These are phyloP conservation scores for Chrysolina oricalcia DNA, from an alignment of 2,888 invertebrate genomes.

Conservation along the genomic window DNA sequence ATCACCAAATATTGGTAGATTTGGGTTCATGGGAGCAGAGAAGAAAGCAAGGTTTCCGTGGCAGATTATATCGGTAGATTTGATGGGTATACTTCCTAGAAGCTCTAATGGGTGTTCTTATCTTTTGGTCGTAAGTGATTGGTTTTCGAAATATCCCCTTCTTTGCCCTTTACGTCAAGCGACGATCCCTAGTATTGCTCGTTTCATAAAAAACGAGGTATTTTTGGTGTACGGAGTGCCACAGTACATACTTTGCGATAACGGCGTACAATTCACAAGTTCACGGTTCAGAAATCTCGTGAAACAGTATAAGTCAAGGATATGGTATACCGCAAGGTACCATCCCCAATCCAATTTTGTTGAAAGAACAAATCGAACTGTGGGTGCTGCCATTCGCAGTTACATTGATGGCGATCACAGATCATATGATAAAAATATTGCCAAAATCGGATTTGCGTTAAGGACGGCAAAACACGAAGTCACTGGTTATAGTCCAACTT, in stretches of 20 bases:
- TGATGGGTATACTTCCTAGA: conserved; percentile 39
- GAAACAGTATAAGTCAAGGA: conserved; percentile 42
- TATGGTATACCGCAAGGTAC: conserved; percentile 56
- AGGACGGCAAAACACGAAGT: conserved; percentile 52
- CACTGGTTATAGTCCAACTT: conserved; percentile 57
- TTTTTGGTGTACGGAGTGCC: conserved; percentile 55
- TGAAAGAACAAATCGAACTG: conserved; percentile 60
- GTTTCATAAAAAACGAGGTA: conserved; percentile 38
- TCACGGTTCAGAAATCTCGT: conserved; percentile 37
- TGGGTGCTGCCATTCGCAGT: conserved; percentile 57
- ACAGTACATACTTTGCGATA: conserved; percentile 51
- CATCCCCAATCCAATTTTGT: conserved; percentile 63
- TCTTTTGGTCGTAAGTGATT: conserved; percentile 42
- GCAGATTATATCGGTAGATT: conserved; percentile 36
- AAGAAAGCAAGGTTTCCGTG: conserved; percentile 28
- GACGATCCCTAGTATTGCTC: conserved; percentile 25
- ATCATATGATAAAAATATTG: conserved; percentile 58
- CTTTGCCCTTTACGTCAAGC: conserved; percentile 28
- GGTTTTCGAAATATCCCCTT: conserved; percentile 39
- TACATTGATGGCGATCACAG: conserved; percentile 28
- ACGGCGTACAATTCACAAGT: conserved; percentile 49
- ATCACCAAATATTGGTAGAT: conserved; percentile 24
- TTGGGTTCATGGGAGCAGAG: conserved; percentile 37
- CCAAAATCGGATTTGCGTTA: conserved; percentile 58
- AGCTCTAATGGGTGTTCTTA: conserved; percentile 26